These are phyloP conservation scores for Pyrgus malvae DNA, from an alignment of 2,888 invertebrate species.

Conservation along the genomic window DNA sequence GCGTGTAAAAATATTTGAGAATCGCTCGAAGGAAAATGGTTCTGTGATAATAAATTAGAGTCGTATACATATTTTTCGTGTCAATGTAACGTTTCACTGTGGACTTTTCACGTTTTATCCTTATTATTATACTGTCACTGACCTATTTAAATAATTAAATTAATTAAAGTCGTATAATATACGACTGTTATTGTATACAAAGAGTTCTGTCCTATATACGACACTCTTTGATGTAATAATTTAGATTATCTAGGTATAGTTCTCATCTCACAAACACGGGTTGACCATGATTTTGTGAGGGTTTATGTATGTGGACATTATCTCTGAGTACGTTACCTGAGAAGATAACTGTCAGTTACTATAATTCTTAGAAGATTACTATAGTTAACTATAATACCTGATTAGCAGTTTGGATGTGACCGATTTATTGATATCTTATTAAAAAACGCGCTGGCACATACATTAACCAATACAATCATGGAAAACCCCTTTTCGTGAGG, in stretches of 20 bases:
- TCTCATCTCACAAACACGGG: too few species aligned
- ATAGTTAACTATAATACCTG: too few species aligned
- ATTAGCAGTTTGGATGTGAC: too few species aligned
- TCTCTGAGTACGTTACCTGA: too few species aligned
- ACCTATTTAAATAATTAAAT: not conserved
- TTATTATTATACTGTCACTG: not conserved
- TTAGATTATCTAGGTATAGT: not conserved
- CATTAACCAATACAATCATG: too few species aligned
- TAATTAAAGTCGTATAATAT: not conserved
- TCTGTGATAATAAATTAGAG: slow-evolving; percentile 66
- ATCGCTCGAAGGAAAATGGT: slow-evolving; percentile 51
- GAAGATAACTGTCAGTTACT: too few species aligned
- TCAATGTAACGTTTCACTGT: slow-evolving; percentile 23
- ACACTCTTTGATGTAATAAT: not conserved
- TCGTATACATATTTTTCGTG: slow-evolving; percentile 24
- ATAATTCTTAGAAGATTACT: too few species aligned
- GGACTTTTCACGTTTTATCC: slow-evolving; percentile 8
- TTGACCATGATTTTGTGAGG: too few species aligned
- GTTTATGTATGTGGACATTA: too few species aligned
- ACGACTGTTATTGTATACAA: not conserved
- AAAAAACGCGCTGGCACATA: too few species aligned
- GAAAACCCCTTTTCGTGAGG: too few species aligned
- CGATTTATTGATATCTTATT: too few species aligned
- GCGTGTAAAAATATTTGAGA: slow-evolving; percentile 38
- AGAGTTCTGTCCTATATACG: not conserved